A percentile compares a stretch with the other conserved stretches of the same genome.
phyloP scores from a whole-genome alignment of 2,113 vertebrate species.

The Panurus biarmicus region DNA sequence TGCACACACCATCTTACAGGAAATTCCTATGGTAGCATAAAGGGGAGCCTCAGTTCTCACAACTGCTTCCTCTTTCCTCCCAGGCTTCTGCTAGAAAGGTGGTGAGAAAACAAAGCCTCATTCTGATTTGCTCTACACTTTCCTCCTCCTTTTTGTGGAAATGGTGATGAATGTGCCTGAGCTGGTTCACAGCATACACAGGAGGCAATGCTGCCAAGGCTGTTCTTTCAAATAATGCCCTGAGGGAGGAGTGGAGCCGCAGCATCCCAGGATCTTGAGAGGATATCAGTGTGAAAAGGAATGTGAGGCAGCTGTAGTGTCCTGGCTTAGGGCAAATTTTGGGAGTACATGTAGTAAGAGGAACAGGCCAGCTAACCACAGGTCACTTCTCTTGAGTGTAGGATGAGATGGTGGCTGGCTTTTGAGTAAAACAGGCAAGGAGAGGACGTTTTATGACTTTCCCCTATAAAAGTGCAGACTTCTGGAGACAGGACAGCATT shows the following conservation, averaged over 20 bases:
- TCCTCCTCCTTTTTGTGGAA: neutral
- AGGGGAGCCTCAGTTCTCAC: neutral
- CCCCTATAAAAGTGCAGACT: neutral
- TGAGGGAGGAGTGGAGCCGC: neutral
- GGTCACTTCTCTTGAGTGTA: neutral
- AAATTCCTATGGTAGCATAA: neutral
- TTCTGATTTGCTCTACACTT: neutral
- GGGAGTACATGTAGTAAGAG: neutral
- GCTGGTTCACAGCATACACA: neutral
- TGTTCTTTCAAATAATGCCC: neutral
- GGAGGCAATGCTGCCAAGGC: neutral
- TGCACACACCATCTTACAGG: neutral
- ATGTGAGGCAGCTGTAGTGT: neutral
- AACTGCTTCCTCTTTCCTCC: slow-evolving; percentile 1
- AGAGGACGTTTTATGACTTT: neutral
- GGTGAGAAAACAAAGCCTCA: neutral
- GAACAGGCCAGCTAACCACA: neutral
- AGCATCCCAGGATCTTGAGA: neutral
- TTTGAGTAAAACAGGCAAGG: neutral
- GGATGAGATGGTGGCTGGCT: neutral
- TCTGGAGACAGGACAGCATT: neutral
- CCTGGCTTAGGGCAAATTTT: too few relatives aligned
- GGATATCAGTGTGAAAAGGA: neutral
- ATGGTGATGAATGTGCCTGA: neutral
- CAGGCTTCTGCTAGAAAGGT: neutral